Conservation (phyloP, 1,140 invertebrate species). For the Brachionus sp. region DNA sequence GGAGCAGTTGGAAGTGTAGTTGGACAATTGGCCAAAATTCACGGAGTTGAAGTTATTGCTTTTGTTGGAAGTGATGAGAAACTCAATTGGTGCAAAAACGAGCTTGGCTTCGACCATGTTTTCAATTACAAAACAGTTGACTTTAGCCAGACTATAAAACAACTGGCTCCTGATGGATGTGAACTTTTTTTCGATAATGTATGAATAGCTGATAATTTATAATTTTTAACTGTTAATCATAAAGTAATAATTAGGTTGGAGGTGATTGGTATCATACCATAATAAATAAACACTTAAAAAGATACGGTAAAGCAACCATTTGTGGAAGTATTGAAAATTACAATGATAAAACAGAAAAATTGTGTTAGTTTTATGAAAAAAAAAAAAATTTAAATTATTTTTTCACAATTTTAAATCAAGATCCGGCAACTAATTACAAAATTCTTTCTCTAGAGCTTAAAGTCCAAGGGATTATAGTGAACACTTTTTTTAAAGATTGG, state of each 20-base stretch:
- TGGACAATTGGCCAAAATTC: conserved; percentile 69
- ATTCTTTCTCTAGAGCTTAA: conserved; percentile 32
- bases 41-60: conserved; percentile 69
- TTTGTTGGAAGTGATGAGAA: conserved; percentile 70
- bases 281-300: conserved; percentile 47
- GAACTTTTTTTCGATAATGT: conserved; percentile 73
- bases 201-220: not conserved
- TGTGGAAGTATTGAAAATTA: conserved; percentile 50
- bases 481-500: conserved; percentile 54
- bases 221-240: too few species aligned
- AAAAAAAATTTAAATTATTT: not conserved
- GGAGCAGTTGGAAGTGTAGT: conserved; percentile 69
- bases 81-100: conserved; percentile 66
- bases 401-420: not conserved
- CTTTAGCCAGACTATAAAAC: conserved; percentile 62
- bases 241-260: too few species aligned
- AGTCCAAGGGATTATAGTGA: conserved; percentile 46
- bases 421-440: not conserved
- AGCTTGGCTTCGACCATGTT: conserved; percentile 67
- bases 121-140: conserved; percentile 70
- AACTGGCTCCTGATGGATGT: conserved; percentile 67
- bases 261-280: conserved; percentile 48
- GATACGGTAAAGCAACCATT: conserved; percentile 46
- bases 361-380: not conserved
- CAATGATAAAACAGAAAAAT: conserved; percentile 29